phyloP scores from a whole-genome alignment of 1,140 invertebrate genomes.

The Drosophila melanica region DNA sequence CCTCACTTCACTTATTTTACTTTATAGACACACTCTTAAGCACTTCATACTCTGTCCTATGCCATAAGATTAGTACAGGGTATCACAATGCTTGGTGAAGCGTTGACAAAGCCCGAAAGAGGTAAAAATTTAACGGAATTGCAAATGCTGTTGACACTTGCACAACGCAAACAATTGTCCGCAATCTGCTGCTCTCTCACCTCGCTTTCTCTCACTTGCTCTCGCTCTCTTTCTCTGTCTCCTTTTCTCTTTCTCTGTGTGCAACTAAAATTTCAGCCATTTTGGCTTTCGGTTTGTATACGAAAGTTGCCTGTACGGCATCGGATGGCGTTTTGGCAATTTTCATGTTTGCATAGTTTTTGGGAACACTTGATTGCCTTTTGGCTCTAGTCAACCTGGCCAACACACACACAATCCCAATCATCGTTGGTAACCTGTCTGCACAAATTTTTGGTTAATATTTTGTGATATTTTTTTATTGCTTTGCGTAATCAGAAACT shows the following conservation, averaged over 20 bases:
- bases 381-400: constrained; percentile 52
- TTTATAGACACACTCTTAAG: no score
- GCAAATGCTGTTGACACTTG: constrained; percentile 82
- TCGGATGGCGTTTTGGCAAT: constrained; percentile 54
- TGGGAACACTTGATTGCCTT: constrained; percentile 77
- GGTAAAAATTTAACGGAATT: constrained; percentile 79
- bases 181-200: constrained; percentile 52
- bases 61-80: constrained; percentile 7
- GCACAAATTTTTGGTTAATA: not conserved
- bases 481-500: constrained; percentile 32
- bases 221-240: not conserved
- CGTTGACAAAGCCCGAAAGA: constrained; percentile 57
- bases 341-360: constrained; percentile 73
- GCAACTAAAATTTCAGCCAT: constrained; percentile 3
- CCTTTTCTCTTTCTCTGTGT: not conserved
- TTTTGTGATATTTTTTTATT: constrained; percentile 10
- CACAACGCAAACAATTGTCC: constrained; percentile 79
- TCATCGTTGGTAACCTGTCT: not conserved
- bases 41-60: no score
- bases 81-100: constrained; percentile 40
- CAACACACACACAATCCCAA: constrained; percentile 24
- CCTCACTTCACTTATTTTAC: no score
- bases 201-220: not conserved
- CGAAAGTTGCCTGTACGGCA: constrained; percentile 36
- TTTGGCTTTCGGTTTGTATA: constrained; percentile 37